These are phyloP conservation scores for Boloria euphrosyne DNA, from an alignment of 2,888 invertebrate genomes.

Conservation along the genomic window DNA sequence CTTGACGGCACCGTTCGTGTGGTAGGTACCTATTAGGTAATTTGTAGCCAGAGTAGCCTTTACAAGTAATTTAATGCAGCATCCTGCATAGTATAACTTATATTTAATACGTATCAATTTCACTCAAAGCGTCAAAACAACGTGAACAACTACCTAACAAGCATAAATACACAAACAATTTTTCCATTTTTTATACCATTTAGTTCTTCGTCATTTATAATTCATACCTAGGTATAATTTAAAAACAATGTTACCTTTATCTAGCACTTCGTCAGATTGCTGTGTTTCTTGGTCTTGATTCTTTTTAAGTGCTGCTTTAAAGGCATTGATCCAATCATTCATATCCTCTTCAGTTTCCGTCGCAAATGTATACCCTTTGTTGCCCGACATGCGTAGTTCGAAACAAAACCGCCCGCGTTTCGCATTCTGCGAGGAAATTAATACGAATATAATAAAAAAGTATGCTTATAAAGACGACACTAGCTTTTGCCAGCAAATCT, in stretches of 20 bases:
- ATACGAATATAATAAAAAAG: background rate
- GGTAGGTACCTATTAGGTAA: no score
- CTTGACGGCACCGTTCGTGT: no score
- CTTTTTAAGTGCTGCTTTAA: slow-evolving; percentile 92
- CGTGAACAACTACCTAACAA: no score
- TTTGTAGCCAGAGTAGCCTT: no score
- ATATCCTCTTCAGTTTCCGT: slow-evolving; percentile 92
- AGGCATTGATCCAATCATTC: slow-evolving; percentile 91
- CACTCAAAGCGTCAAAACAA: no score
- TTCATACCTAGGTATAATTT: background rate
- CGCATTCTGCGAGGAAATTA: slow-evolving; percentile 80
- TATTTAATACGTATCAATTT: no score
- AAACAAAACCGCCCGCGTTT: slow-evolving; percentile 94
- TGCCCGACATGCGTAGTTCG: slow-evolving; percentile 93
- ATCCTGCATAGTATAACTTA: no score
- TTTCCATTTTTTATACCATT: background rate
- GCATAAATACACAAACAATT: background rate
- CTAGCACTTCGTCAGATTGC: slow-evolving; percentile 87
- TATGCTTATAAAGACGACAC: background rate
- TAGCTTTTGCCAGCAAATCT: no score
- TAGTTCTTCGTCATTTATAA: no score
- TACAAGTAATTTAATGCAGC: no score
- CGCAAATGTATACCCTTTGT: slow-evolving; percentile 92
- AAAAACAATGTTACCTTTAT: slow-evolving; percentile 77
- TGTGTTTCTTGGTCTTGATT: slow-evolving; percentile 75